Conservation (phyloP, 2,797 vertebrate species). For the Furcifer pardalis region DNA sequence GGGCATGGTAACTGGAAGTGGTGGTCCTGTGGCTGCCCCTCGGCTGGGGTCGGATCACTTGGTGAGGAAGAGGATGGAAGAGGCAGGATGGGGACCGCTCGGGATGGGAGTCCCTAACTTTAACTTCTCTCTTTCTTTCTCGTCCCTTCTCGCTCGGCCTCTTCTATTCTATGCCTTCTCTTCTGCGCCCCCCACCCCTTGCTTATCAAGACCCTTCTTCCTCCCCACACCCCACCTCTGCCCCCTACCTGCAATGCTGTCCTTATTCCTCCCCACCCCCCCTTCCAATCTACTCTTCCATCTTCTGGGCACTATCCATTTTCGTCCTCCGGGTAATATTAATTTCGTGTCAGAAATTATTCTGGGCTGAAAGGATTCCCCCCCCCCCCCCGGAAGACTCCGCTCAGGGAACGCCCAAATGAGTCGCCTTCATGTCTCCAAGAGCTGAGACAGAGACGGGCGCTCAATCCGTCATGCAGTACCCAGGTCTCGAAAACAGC, state of each 20-base stretch:
- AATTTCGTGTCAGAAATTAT: too few species aligned
- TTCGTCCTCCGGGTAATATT: background rate
- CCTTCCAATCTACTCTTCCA: background rate
- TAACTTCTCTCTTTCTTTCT: background rate
- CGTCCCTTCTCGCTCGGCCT: background rate
- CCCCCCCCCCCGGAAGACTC: too few species aligned
- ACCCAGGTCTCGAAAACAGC: too few species aligned
- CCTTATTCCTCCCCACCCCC: background rate
- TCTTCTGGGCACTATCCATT: background rate
- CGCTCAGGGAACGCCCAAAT: too few species aligned
- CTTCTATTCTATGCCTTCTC: background rate
- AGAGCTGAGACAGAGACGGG: too few species aligned
- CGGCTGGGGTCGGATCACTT: background rate
- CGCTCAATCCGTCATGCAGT: too few species aligned
- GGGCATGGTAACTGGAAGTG: background rate
- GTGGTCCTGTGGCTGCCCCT: background rate
- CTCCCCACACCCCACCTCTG: background rate
- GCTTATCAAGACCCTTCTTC: background rate
- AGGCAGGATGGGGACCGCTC: background rate
- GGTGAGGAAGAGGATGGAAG: background rate
- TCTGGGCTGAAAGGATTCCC: too few species aligned
- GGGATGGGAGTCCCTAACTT: background rate
- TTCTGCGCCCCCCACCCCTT: too few species aligned
- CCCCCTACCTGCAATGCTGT: too few species aligned
- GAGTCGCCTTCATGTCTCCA: too few species aligned